Conservation (phyloP, 2,797 vertebrate genomes). For the Hybognathus amarus region DNA sequence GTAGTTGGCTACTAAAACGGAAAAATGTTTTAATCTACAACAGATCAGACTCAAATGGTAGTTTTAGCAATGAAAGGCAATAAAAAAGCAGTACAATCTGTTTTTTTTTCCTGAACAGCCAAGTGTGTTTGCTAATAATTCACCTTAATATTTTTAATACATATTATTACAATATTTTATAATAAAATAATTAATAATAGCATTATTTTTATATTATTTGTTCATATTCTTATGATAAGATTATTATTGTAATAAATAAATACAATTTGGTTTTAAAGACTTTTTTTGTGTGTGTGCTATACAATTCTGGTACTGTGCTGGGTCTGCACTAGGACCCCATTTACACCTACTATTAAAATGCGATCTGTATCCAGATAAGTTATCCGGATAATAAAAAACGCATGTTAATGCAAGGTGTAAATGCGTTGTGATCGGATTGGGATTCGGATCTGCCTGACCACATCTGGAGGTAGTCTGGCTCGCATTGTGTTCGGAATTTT, state of each 20-base stretch:
- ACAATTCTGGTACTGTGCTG: not conserved
- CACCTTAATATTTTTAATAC: not conserved
- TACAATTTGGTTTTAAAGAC: not conserved
- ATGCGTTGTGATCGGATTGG: too few relatives aligned
- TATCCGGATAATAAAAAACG: too few relatives aligned
- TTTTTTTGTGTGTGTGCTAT: not conserved
- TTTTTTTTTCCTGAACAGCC: not conserved
- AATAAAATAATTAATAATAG: not conserved
- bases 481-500: too few relatives aligned
- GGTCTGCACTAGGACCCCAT: not conserved
- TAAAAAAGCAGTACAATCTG: not conserved
- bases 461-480: too few relatives aligned
- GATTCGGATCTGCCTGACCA: too few relatives aligned
- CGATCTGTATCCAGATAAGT: too few relatives aligned
- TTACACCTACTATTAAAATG: too few relatives aligned
- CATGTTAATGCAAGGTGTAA: too few relatives aligned
- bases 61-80: conserved; percentile 1
- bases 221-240: not conserved
- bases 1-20: conserved; percentile 1
- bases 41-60: not conserved
- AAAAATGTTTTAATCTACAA: not conserved
- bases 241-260: not conserved
- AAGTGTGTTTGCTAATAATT: not conserved
- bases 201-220: not conserved
- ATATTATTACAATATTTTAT: too few relatives aligned